A percentile compares a stretch with the other conserved stretches of the same genome.
phyloP scores from a whole-genome alignment of 2,797 vertebrate species.

The Macrochelys suwanniensis region DNA sequence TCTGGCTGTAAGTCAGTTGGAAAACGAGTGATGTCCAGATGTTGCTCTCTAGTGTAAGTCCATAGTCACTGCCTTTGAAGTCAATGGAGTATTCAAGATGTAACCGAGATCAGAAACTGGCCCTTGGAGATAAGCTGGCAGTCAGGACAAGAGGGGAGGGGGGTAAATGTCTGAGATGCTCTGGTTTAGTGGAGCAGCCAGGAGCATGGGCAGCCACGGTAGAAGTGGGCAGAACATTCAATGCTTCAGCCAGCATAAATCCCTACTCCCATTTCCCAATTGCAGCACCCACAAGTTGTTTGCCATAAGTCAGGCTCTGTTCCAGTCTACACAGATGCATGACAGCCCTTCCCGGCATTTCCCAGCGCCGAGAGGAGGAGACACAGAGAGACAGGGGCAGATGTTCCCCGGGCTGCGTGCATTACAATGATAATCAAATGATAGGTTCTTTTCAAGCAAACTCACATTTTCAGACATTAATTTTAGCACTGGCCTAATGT shows the following conservation, averaged over 20 bases:
- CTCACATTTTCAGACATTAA: conserved; percentile 66
- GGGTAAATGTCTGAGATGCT: background rate
- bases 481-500: conserved; percentile 56
- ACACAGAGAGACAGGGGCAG: conserved; percentile 59
- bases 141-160: background rate
- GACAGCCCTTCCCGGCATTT: conserved; percentile 30
- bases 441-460: conserved; percentile 72
- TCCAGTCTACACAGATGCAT: conserved; percentile 5
- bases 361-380: background rate
- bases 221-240: background rate
- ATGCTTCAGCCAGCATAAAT: background rate
- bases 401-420: conserved; percentile 62
- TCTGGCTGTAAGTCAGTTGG: background rate
- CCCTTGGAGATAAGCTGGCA: background rate
- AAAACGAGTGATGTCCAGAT: background rate
- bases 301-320: background rate
- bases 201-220: background rate
- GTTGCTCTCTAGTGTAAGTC: background rate
- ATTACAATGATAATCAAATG: conserved; percentile 69
- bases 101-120: background rate
- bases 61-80: accelerated
- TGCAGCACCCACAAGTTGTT: background rate
- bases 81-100: background rate
- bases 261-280: background rate
- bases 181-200: background rate